These are phyloP conservation scores for Crotalus tigris DNA, from an alignment of 2,113 vertebrate species.

Conservation along the genomic window DNA sequence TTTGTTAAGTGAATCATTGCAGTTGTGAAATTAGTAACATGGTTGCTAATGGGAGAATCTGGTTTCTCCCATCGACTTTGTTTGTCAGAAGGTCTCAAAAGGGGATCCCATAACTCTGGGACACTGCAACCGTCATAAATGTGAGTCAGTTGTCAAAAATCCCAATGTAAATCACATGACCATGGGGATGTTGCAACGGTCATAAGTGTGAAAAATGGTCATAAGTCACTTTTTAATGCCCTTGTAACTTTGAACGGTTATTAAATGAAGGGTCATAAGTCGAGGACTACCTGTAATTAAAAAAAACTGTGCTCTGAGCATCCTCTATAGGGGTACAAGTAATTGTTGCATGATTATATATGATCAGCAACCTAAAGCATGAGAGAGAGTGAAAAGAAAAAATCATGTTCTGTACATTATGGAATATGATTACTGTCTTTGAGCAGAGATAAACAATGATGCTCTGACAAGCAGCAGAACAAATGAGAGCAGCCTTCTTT, in stretches of 20 bases:
- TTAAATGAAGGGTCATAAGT: neutral
- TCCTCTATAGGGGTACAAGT: constrained; percentile 60
- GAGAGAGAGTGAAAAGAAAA: constrained; percentile 70
- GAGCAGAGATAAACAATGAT: constrained; percentile 70
- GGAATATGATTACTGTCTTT: constrained; percentile 75
- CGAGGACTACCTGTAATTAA: neutral
- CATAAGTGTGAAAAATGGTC: no score
- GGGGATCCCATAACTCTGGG: no score
- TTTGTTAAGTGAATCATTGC: neutral
- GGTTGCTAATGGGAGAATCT: neutral
- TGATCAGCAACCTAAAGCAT: constrained; percentile 73
- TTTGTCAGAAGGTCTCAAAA: neutral
- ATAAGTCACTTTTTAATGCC: neutral
- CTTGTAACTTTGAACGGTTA: neutral
- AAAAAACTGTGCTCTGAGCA: constrained; percentile 39
- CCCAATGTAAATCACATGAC: neutral
- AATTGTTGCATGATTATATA: constrained; percentile 69
- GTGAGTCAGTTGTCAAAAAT: neutral
- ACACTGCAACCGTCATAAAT: neutral
- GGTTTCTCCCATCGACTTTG: neutral
- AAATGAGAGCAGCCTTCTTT: constrained; percentile 61
- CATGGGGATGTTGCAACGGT: neutral
- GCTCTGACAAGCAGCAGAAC: constrained; percentile 61
- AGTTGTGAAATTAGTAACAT: neutral
- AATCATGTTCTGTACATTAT: constrained; percentile 57